Evolutionary conservation across 2,113 vertebrate species (phyloP).

Genomic region (Candoia aspera): DNA sequence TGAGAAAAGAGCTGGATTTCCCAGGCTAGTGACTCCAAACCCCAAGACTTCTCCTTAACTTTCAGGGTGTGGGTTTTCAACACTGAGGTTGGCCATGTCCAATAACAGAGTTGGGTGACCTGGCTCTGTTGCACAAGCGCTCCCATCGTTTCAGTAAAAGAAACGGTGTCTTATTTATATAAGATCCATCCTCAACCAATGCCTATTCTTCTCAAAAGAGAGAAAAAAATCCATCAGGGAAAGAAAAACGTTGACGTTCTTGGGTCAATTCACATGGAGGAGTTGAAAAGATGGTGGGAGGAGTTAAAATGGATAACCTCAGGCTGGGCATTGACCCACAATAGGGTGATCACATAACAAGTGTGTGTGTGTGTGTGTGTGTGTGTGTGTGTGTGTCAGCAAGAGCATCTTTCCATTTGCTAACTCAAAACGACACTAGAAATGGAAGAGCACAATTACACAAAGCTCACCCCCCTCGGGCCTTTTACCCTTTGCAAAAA

Average conservation of each 20-base stretch:
- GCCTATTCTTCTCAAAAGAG: constrained; percentile 31
- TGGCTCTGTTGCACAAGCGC: constrained; percentile 27
- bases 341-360: constrained; percentile 33
- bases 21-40: constrained; percentile 29
- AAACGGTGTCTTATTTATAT: constrained; percentile 43
- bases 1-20: neutral
- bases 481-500: constrained; percentile 46
- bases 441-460: constrained; percentile 44
- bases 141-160: constrained; percentile 37
- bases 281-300: constrained; percentile 47
- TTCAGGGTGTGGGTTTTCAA: constrained; percentile 32
- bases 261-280: constrained; percentile 49
- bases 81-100: constrained; percentile 20
- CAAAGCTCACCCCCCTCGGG: constrained; percentile 34
- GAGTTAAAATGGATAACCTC: constrained; percentile 36
- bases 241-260: constrained; percentile 43
- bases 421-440: constrained; percentile 51
- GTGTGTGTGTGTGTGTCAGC: neutral
- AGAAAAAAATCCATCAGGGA: constrained; percentile 29
- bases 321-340: constrained; percentile 68
- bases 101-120: constrained; percentile 38
- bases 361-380: too few relatives aligned
- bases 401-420: constrained; percentile 49
- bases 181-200: constrained; percentile 32
- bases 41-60: constrained; percentile 6